Evolutionary conservation across 2,888 invertebrate genomes (phyloP), one percentile per base, ranked within the genome.

Genomic region (Ypsolopha sequella): DNA sequence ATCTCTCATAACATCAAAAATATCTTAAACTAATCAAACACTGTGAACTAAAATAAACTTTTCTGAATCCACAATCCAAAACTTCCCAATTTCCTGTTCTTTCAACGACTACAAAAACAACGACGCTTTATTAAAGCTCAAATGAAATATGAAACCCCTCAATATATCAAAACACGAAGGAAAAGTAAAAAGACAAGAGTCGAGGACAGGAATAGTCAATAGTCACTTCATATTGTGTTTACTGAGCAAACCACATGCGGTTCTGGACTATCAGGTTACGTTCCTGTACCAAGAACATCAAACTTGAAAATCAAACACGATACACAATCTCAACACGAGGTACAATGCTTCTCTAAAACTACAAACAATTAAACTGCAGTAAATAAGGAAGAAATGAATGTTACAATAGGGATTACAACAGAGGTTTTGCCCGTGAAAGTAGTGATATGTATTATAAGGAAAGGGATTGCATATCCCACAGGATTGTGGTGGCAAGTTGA

Each of bases 211-310:
- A 82, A 81, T 81, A 85, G 84, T 85, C 85, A 82, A 85, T 84
- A 85, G 82, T 79, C 84, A 80, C 82, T 85, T 79, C 82, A 80
- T 80, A 78, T 80, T 81, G 77, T 82, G 80, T 84, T 82, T 84
- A 72, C 70, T 71, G 75, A 76, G 76, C 73, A 80, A 81, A 80
- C 81, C 80, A 70, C 75, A 75, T 68, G 75, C 76, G 74, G 75
- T 76, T 80, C 76, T 70, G 74, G 68, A 66, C 76, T 82, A 77
- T 84, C 76, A 60, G 55, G 73, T 82, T 80, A 73, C 85, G 55
- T 58, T 56, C 52, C 52, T 59, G 70, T 66, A 55, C 67, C 53
- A 9, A n/a, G 41, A 13, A 34, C 34, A 3, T 9, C 7, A 13
- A 55, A 52, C 49, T 48, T 54, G 57, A 55, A 51, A 56, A 50